phyloP scores from a whole-genome alignment of 1,140 invertebrate genomes.

The Brachystomella parvula region DNA sequence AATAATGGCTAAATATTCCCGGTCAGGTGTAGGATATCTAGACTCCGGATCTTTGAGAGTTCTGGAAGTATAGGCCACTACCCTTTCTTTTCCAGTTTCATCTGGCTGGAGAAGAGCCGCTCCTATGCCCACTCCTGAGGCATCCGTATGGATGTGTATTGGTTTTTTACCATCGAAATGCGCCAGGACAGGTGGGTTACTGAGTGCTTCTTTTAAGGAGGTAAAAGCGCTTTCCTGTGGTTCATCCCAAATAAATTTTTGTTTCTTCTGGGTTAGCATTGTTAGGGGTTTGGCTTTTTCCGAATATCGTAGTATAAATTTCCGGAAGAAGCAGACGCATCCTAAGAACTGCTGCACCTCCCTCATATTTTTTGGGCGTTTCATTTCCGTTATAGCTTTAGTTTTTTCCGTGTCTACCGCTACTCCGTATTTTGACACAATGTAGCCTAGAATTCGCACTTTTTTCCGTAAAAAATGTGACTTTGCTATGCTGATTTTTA shows the following conservation, averaged over 20 bases:
- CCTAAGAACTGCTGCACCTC: constrained; percentile 28
- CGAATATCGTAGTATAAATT: constrained; percentile 22
- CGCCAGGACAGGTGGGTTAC: constrained; percentile 19
- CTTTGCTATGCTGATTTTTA: constrained; percentile 33
- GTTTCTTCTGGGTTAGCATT: constrained; percentile 27
- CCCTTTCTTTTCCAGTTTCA: constrained; percentile 25
- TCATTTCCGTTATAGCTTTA: constrained; percentile 20
- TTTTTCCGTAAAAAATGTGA: constrained; percentile 12
- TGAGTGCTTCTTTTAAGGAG: constrained; percentile 38
- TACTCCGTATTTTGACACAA: constrained; percentile 23
- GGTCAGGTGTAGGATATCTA: constrained; percentile 37
- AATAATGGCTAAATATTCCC: constrained; percentile 36
- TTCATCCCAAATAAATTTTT: constrained; percentile 17
- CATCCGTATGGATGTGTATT: constrained; percentile 27
- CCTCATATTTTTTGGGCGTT: constrained; percentile 23
- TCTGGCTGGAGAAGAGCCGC: constrained; percentile 31
- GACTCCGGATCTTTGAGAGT: constrained; percentile 36
- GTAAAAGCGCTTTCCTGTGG: constrained; percentile 3
- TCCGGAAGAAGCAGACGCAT: constrained; percentile 22
- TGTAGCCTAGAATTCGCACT: constrained; percentile 25
- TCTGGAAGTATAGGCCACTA: constrained; percentile 39
- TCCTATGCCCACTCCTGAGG: constrained; percentile 23
- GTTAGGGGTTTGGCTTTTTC: constrained; percentile 23
- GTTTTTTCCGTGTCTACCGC: constrained; percentile 13
- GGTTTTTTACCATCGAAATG: constrained; percentile 35